Base-by-base conservation (phyloP, 2,113 vertebrate species). In the Stegastes partitus region DNA sequence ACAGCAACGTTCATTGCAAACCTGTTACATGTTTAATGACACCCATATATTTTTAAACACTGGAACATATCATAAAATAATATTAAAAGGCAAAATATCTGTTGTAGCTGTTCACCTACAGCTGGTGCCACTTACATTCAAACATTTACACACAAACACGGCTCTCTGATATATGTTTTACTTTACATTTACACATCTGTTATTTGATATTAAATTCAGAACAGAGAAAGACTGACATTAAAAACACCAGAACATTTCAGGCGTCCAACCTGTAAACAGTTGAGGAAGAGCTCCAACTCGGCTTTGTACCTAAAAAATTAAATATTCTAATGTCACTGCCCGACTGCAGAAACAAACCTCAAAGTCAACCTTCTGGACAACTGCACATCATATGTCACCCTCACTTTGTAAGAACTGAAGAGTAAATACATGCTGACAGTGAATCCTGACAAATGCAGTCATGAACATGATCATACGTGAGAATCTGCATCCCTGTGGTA, bases 21-120 rank as follows among this genome's bases (percentile, higher is more conserved):
- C 61, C n/a, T 71, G 67, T 66, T 68, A 66, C 72, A 81, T 63
- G 23, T 88, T 90, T 87, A 88, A 82, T 90, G 70, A 88, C 51
- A 78, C 70, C 61, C 50, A 69, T 53, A 84, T 67, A 74, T 56
- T 76, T 85, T 61, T 22, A 39, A 82, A 84, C 76, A 88, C 65
- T 49, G 28, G 47, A 68, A 77, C 71, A 79, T 66, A 45, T 81
- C 49, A 69, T 79, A 8, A 49, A 75, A 75, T 50, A 79, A 83
- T 65, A 44, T 47, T 68, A 19, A 63, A 80, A 68, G 74, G 78
- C 71, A 86, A 82, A 42, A 64, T 56, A 51, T 71, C 58, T 49
- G 74, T 70, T 77, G 34, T 37, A 49, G 68, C 68, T 78, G 74
- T 61, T 61, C 26, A 68, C 39, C 45, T 64, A 49, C 37, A 68